Base-by-base conservation (phyloP, 2,113 vertebrate genomes). In the Oenanthe oenanthe region DNA sequence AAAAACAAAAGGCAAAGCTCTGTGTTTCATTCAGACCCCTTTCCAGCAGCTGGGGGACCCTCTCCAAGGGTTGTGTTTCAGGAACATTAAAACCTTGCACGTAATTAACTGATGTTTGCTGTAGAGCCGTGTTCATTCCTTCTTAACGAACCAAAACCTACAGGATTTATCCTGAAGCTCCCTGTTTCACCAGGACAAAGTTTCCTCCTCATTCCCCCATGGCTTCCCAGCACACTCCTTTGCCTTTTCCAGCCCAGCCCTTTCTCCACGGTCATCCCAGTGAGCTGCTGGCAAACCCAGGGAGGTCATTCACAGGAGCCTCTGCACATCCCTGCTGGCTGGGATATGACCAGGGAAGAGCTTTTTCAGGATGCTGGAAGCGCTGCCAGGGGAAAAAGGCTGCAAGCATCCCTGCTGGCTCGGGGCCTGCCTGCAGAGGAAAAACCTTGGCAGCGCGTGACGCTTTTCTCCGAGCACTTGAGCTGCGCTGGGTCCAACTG, bases 61-160 rank as follows among this genome's bases (percentile, higher is more conserved):
- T 75, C 77, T 87, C 77, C 54, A 45, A 87, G 92, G 71, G 31
- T 96, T 95, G 82, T 71, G 70, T 96, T 96, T 96, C 95, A 95
- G 77, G 28, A 86, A 84, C 89, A 63, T 81, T 91, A 92, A 95
- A 96, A 95, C 68, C 92, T 89, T 71, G 92, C 96, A 95, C 96
- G 14, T 94, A 84, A 96, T 96, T 94, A 94, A 85, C 79, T 94
- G 51, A 63, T 34, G 4, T 78, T 91, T 71, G 77, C 89, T 81
- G 89, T 12, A 56, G 68, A 87, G 61, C 61, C 12, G 2, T 3
- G 26, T 62, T 78, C 74, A 36, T 75, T 74, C 77, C 89, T 86
- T 62, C 48, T 9, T 38, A 91, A 87, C 1, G 1, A 87, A 74
- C 13, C 38, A 82, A 63, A 77, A 85, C 28, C 85, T 87, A 51